Percentiles rank a stretch among this genome's conserved stretches.
phyloP scores from a whole-genome alignment of 2,113 vertebrate genomes.

The Ptychochromis oligacanthus region DNA sequence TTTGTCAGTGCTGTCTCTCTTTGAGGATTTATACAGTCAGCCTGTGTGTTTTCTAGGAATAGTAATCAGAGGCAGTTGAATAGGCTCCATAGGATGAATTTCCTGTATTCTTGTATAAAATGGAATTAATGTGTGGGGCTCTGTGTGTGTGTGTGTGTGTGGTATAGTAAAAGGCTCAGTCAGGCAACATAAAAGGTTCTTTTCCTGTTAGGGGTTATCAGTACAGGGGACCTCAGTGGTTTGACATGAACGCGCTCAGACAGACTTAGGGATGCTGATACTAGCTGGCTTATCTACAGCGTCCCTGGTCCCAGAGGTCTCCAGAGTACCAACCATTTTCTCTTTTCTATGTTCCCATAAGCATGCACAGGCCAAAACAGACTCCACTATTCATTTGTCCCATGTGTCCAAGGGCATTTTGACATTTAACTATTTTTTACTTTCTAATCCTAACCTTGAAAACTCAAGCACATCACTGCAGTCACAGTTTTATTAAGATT shows the following conservation, averaged over 20 bases:
- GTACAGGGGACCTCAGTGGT: constrained; percentile 54
- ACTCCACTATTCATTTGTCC: constrained; percentile 15
- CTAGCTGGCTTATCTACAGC: constrained; percentile 66
- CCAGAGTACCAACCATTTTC: constrained; percentile 15
- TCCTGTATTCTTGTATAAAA: constrained; percentile 9
- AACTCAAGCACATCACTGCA: neutral
- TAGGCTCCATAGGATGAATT: neutral
- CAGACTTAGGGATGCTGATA: constrained; percentile 54
- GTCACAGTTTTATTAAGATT: neutral
- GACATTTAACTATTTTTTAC: constrained; percentile 30
- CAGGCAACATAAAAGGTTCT: constrained; percentile 45
- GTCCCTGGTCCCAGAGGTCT: constrained; percentile 68
- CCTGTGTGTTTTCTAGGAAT: neutral
- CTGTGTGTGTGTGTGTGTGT: neutral
- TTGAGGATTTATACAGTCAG: constrained; percentile 15
- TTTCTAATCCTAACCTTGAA: neutral
- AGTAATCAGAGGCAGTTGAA: neutral
- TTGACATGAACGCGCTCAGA: constrained; percentile 61
- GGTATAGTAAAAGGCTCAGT: constrained; percentile 32
- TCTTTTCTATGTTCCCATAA: neutral
- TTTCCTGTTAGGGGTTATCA: constrained; percentile 62
- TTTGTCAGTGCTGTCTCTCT: neutral
- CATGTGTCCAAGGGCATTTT: constrained; percentile 38
- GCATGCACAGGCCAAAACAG: constrained; percentile 17
- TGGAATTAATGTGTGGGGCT: neutral